Percentiles rank a stretch among this genome's conserved stretches.
phyloP scores from a whole-genome alignment of 1,140 invertebrate species.

The Vanessa tameamea region DNA sequence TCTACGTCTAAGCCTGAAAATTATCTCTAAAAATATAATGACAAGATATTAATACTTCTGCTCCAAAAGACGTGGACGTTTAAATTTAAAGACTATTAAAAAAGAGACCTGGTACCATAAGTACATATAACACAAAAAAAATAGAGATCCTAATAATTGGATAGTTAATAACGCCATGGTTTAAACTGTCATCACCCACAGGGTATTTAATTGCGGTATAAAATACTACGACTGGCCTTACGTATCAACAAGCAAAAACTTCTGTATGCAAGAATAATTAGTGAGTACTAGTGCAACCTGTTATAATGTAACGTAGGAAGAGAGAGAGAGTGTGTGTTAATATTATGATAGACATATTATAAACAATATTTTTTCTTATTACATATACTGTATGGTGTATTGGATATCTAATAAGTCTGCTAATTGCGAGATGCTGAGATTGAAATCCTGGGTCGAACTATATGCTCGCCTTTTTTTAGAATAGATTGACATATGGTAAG shows the following conservation, averaged over 20 bases:
- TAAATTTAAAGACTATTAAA: background rate
- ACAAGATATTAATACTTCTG: no score
- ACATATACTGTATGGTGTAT: background rate
- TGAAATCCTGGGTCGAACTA: no score
- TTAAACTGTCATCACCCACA: background rate
- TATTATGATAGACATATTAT: background rate
- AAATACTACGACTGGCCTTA: background rate
- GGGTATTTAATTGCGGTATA: background rate
- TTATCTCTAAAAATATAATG: no score
- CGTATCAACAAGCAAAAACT: slow-evolving; percentile 6
- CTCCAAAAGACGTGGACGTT: no score
- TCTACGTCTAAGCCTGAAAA: no score
- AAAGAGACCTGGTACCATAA: background rate
- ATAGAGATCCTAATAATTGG: background rate
- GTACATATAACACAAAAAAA: background rate
- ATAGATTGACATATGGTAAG: no score
- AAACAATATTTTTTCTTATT: background rate
- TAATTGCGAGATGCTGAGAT: no score
- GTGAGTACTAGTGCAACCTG: slow-evolving; percentile 8
- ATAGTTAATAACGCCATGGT: background rate
- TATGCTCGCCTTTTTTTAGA: no score
- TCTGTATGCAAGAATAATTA: slow-evolving; percentile 8
- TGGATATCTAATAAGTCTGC: no score
- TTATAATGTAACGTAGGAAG: slow-evolving; percentile 10
- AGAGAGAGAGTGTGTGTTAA: background rate